Conservation (phyloP, 2,888 invertebrate species). For the Cantharis lateralis region DNA sequence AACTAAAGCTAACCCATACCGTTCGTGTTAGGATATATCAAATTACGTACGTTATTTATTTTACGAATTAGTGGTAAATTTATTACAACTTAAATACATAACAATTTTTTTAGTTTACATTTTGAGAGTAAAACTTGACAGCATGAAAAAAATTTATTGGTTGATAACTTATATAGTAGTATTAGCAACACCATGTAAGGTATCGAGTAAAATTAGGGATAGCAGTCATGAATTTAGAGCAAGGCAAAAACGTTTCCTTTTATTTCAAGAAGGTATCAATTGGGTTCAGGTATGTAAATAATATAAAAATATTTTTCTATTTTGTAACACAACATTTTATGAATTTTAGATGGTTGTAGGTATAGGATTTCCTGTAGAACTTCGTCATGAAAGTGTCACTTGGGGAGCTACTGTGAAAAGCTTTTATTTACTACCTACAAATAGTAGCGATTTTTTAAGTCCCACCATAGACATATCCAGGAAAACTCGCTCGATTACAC, state of each 20-base stretch:
- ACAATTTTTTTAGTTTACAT: not conserved
- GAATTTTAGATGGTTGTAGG: slow-evolving; percentile 67
- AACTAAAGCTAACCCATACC: slow-evolving; percentile 15
- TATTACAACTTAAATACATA: not conserved
- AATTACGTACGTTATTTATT: not conserved
- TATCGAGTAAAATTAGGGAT: slow-evolving; percentile 7
- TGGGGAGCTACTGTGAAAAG: slow-evolving; percentile 70
- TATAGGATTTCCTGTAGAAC: slow-evolving; percentile 68
- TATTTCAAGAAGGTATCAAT: slow-evolving; percentile 65
- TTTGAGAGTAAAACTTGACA: not conserved
- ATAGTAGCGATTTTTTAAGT: slow-evolving; percentile 63
- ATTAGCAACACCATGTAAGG: not conserved
- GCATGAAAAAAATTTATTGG: slow-evolving; percentile 12
- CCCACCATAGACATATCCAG: slow-evolving; percentile 44
- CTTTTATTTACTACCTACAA: slow-evolving; percentile 69
- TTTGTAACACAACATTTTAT: slow-evolving; percentile 27
- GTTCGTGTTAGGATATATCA: slow-evolving; percentile 10
- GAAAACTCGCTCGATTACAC: slow-evolving; percentile 42
- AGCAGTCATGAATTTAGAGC: slow-evolving; percentile 35
- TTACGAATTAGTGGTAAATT: not conserved
- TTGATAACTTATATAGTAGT: not conserved
- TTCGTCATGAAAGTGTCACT: slow-evolving; percentile 65
- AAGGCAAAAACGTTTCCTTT: slow-evolving; percentile 61
- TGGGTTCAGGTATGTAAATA: slow-evolving; percentile 65
- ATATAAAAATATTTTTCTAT: slow-evolving; percentile 9